phyloP scores from a whole-genome alignment of 2,888 invertebrate genomes.

The Chloroclystis v-ata region DNA sequence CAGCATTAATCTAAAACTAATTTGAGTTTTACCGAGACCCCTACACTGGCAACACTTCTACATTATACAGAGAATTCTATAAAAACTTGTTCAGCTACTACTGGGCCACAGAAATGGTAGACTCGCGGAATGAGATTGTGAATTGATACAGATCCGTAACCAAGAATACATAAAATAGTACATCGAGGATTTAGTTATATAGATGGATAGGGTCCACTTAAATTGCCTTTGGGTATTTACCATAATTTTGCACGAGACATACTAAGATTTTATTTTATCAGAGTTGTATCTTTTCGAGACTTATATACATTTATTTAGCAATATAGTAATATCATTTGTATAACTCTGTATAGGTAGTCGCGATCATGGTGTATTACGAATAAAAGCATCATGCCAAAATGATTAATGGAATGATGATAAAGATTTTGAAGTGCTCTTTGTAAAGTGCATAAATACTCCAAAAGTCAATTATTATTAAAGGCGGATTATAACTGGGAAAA shows the following conservation, averaged over 20 bases:
- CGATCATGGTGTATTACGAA: too few species aligned
- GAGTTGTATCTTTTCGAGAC: neutral
- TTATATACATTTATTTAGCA: too few species aligned
- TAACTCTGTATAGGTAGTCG: too few species aligned
- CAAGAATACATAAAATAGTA: neutral
- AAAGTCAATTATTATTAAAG: neutral
- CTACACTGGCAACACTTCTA: slow-evolving; percentile 19
- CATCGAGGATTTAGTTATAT: too few species aligned
- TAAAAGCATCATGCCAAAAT: slow-evolving; percentile 1
- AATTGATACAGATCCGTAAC: slow-evolving; percentile 42
- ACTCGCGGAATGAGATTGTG: slow-evolving; percentile 26
- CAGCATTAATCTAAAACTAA: slow-evolving; percentile 11
- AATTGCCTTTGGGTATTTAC: too few species aligned
- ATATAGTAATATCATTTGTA: too few species aligned
- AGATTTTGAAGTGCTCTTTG: neutral
- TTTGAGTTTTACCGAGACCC: slow-evolving; percentile 20
- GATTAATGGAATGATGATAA: neutral
- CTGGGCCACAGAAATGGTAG: slow-evolving; percentile 21
- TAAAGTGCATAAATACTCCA: neutral
- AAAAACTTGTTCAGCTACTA: slow-evolving; percentile 18
- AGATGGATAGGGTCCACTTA: too few species aligned
- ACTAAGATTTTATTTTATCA: too few species aligned
- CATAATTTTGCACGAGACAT: too few species aligned
- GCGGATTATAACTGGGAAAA: neutral
- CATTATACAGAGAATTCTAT: slow-evolving; percentile 31